Evolutionary conservation across 2,888 invertebrate genomes (phyloP).

Genomic region (Pristionchus maxplancki): DNA sequence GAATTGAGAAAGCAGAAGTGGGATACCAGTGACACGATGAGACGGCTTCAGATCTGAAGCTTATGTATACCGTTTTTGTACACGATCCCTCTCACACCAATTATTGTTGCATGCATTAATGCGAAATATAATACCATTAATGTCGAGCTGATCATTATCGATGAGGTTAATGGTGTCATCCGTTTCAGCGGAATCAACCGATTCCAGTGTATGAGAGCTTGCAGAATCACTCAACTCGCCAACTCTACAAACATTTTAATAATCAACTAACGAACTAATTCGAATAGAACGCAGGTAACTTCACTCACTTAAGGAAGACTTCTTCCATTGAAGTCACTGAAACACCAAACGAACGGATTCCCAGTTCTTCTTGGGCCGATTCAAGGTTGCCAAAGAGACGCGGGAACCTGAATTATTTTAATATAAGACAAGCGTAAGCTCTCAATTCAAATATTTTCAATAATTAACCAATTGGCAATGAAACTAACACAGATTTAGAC

Average conservation of each 20-base stretch:
- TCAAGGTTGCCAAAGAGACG: slow-evolving; percentile 85
- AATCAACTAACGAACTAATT: too few species aligned
- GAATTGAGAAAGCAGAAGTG: not conserved
- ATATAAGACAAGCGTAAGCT: not conserved
- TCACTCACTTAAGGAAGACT: slow-evolving; percentile 87
- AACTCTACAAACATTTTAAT: not conserved
- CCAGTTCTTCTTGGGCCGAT: slow-evolving; percentile 81
- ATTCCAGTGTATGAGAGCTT: not conserved
- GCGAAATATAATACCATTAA: not conserved
- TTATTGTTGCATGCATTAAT: too few species aligned
- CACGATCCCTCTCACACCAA: not conserved
- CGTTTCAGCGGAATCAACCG: not conserved
- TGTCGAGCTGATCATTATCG: not conserved
- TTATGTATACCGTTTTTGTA: not conserved
- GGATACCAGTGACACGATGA: slow-evolving; percentile 58
- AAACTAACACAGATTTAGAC: not conserved
- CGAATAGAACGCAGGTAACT: too few species aligned
- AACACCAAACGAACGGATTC: slow-evolving; percentile 88
- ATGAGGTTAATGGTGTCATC: not conserved
- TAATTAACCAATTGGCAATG: not conserved
- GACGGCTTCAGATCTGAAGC: slow-evolving; percentile 6
- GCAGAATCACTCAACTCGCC: not conserved
- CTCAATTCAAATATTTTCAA: not conserved
- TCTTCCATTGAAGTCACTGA: slow-evolving; percentile 91
- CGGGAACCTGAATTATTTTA: slow-evolving; percentile 78